These are phyloP conservation scores for Micropoecilia bifurca DNA, from an alignment of 2,797 vertebrate species.

Conservation along the genomic window DNA sequence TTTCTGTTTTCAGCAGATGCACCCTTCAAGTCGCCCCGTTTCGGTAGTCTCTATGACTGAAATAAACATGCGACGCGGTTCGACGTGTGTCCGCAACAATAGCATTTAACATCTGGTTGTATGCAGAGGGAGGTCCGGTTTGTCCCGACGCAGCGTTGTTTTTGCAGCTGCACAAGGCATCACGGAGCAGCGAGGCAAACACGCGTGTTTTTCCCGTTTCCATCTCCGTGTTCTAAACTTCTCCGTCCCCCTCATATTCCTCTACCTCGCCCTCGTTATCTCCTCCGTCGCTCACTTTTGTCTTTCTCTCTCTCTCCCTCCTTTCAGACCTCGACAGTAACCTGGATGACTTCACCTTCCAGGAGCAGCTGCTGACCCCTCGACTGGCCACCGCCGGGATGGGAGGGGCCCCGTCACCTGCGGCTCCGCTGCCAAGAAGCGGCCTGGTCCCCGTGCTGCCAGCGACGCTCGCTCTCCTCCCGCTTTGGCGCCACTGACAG, in stretches of 20 bases:
- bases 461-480: conserved; percentile 53
- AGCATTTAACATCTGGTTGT: conserved; percentile 70
- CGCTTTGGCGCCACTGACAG: conserved; percentile 71
- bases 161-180: conserved; percentile 72
- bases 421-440: conserved; percentile 44
- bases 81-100: conserved; percentile 54
- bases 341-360: conserved; percentile 85
- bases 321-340: conserved; percentile 81
- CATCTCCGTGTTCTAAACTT: conserved; percentile 58
- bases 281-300: conserved; percentile 15
- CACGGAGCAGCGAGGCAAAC: conserved; percentile 50
- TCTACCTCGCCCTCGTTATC: conserved; percentile 33
- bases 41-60: conserved; percentile 47
- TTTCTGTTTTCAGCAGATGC: conserved; percentile 44
- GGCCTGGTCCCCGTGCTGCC: conserved; percentile 37
- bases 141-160: conserved; percentile 62
- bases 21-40: conserved; percentile 44
- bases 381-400: conserved; percentile 69
- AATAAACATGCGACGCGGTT: conserved; percentile 52
- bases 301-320: conserved; percentile 36
- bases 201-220: conserved; percentile 62
- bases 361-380: conserved; percentile 85
- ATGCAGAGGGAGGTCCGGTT: conserved; percentile 30
- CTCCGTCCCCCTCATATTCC: conserved; percentile 55
- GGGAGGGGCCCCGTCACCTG: conserved; percentile 65